Evolutionary conservation across 2,888 invertebrate genomes (phyloP).

Genomic region (Chouioia cunea): DNA sequence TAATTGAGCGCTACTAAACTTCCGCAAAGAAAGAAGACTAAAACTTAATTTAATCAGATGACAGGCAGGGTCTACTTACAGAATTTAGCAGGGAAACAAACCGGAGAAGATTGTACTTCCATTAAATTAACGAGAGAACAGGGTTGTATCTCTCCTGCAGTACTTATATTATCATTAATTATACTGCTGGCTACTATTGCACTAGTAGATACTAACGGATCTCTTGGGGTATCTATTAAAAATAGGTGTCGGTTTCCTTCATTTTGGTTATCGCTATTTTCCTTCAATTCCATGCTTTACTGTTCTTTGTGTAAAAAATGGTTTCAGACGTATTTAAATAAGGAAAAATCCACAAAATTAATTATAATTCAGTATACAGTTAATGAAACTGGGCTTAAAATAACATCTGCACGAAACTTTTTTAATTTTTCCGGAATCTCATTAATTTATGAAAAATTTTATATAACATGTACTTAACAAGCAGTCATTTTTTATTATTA

Average conservation of each 20-base stretch:
- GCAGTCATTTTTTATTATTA: no score
- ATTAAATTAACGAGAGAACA: conserved; percentile 65
- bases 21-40: conserved; percentile 56
- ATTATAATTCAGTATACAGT: no score
- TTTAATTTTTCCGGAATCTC: no score
- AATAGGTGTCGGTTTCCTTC: conserved; percentile 61
- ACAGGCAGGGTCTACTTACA: conserved; percentile 61
- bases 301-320: no score
- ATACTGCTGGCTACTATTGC: conserved; percentile 59
- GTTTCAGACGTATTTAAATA: no score
- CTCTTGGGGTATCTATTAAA: conserved; percentile 63
- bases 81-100: conserved; percentile 67
- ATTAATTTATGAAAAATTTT: no score
- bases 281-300: conserved; percentile 62
- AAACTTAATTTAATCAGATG: conserved; percentile 62
- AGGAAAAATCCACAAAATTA: no score
- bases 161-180: conserved; percentile 59
- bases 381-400: no score
- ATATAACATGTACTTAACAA: no score
- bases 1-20: conserved; percentile 65
- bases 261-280: conserved; percentile 60
- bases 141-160: conserved; percentile 60
- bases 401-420: no score
- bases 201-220: conserved; percentile 64
- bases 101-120: conserved; percentile 65